Evolutionary conservation across 2,113 vertebrate species (phyloP), one percentile per base, ranked within the genome.

Genomic region (Poecile atricapillus): DNA sequence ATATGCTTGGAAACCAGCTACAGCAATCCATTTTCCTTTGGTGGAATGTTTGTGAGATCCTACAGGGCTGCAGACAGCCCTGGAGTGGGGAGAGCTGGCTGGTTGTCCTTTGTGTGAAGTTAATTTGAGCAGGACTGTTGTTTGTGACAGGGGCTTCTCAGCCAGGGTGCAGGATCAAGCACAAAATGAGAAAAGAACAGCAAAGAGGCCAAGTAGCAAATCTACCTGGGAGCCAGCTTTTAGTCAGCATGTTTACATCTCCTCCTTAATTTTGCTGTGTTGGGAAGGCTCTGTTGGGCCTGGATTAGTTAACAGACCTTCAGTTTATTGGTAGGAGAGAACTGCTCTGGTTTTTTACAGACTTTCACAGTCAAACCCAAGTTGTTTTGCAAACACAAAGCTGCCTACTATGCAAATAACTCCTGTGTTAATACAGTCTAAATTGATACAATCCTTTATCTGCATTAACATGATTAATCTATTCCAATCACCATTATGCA

Each of bases 381-480:
- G 77, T 83, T 97, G 87, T 97, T 97, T 93, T 93, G 69, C 94
- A 79, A 97, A 90, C 92, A 90, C 84, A 91, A 97, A 97, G 89
- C 94, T 59, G 87, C 95, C 95, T 97, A 49, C 92, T 96, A 93
- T 97, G 97, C 97, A 98, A 90, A 97, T 98, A 97, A 95, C 91
- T 95, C 55, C 77, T 97, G 90, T 93, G 90, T 97, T 97, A 96
- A 94, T 97, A 85, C 87, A 96, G 87, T 65, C 77, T 94, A 95
- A 96, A 91, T 90, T 95, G 96, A 96, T 97, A 85, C 87, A 94
- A 97, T 95, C 97, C 94, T 97, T 97, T 94, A 97, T 97, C 96
- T 97, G 81, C 96, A 90, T 97, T 96, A 96, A 83, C 92, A 67
- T 97, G 97, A 98, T 98, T 97, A 98, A 97, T 97, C 96, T 96